These are phyloP conservation scores for Epizoanthus ramosus DNA, from an alignment of 92 coral and sea anemone genomes.

Conservation along the genomic window DNA sequence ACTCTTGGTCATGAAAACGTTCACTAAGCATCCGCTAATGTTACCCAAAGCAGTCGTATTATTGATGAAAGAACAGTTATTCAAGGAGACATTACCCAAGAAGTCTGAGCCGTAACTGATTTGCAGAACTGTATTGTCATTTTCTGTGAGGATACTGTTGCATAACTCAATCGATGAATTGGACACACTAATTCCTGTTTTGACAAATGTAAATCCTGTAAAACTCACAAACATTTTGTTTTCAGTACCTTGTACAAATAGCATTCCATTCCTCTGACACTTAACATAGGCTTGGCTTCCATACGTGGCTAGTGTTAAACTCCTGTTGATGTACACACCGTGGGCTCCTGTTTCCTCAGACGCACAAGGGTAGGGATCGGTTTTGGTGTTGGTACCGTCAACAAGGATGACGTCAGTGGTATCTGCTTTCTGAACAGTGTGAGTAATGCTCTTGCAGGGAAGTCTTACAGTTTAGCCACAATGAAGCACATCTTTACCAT, in stretches of 20 bases:
- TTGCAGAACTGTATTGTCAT: conserved; percentile 7
- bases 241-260: not conserved
- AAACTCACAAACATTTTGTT: not conserved
- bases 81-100: not conserved
- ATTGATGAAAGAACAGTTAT: conserved; percentile 14
- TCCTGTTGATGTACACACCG: conserved; percentile 31
- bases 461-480: no score
- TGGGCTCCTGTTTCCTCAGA: not conserved
- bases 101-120: not conserved
- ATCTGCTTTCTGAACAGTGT: not conserved
- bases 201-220: conserved; percentile 31
- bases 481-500: no score
- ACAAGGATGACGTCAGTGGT: conserved; percentile 7
- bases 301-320: conserved; percentile 2
- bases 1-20: no score
- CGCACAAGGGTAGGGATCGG: conserved; percentile 26
- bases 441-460: no score
- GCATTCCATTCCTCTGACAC: not conserved
- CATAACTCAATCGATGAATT: not conserved
- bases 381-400: conserved; percentile 38
- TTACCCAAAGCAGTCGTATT: not conserved
- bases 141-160: not conserved
- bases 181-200: conserved; percentile 3
- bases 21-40: not conserved
- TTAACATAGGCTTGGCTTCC: conserved; percentile 9